Conservation (phyloP, 2,113 vertebrate species). For the Sturnus vulgaris region DNA sequence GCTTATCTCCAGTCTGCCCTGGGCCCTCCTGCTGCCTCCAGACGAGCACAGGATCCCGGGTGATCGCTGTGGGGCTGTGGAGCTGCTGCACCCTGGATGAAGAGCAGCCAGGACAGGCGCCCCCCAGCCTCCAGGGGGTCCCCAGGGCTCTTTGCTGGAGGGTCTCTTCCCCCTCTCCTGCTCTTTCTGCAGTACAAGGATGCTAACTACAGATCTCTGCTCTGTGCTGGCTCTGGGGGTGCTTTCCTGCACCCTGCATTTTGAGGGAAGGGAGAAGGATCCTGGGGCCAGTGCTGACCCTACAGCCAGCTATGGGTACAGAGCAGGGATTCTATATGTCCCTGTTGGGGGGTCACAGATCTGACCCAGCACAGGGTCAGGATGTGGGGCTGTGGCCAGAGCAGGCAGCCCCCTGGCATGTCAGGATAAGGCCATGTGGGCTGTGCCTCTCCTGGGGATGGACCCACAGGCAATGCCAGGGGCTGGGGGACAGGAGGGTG, state of each 20-base stretch:
- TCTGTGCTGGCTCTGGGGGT: background rate
- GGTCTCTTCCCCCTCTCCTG: background rate
- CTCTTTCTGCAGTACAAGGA: background rate
- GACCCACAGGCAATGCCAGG: background rate
- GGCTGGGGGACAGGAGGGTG: accelerated
- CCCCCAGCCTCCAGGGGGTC: accelerated
- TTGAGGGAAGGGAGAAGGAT: background rate
- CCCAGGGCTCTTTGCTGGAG: background rate
- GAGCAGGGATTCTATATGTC: background rate
- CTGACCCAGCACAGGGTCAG: background rate
- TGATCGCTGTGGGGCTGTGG: accelerated
- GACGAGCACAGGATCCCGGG: accelerated
- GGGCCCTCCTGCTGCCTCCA: background rate
- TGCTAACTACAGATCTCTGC: background rate
- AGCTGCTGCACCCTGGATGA: background rate
- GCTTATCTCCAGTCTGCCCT: constrained; percentile 26
- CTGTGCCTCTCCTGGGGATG: background rate
- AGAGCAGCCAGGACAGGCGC: background rate
- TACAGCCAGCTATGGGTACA: background rate
- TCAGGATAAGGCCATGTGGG: too few relatives aligned
- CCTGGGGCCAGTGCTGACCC: background rate
- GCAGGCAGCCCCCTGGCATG: background rate
- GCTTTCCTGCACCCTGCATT: background rate
- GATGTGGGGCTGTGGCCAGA: accelerated
- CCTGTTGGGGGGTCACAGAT: accelerated